Base-by-base conservation (phyloP, 2,888 invertebrate genomes). In the Gari tellinella region DNA sequence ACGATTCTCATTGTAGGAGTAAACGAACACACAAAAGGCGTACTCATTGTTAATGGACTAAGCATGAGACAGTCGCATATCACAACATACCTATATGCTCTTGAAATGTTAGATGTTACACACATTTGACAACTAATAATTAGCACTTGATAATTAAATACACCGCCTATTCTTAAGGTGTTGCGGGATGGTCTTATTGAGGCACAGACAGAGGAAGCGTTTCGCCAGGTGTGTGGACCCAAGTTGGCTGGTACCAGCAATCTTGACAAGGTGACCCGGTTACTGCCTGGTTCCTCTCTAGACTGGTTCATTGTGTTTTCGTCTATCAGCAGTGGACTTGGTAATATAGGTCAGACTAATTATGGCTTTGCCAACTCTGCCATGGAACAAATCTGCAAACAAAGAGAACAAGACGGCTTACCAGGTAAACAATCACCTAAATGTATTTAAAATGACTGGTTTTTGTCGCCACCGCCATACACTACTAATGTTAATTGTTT, bases 241-340 rank as follows among this genome's bases (percentile, higher is more conserved):
- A 99, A 99, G 93, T 94, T 97, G 8, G 82, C 93, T 14, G 96
- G 95, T n/a, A 97, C 61, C 37, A 40, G 46, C 15, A 57, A 95
- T 86, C 92, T 99, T 86, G 99, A 99, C 92, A 91, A 91, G 26
- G 95, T 95, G 12, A 95, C 96, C 0, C 94, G 98, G 62, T 93
- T 49, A 56, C 40, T 40, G 79, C 90, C 57, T 86, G 87, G 21
- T 53, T 86, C 46, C 69, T 73, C 73, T 67, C 89, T 92, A 80
- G 97, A 98, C 87, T 96, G 97, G 93, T 99, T 99, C 91, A 97
- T 99, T 60, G 96, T 95, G 68, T 99, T 99, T 94, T 99, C 99
- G 45, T 97, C 97, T 46, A 96, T 99, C 64, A 96, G 97, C 37
- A 97, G 98, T 92, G 99, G 99, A 7, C 95, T 98, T 84, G 99